Evolutionary conservation across 2,797 vertebrate genomes (phyloP), one percentile per base, ranked within the genome.

Genomic region (Gila robusta): DNA sequence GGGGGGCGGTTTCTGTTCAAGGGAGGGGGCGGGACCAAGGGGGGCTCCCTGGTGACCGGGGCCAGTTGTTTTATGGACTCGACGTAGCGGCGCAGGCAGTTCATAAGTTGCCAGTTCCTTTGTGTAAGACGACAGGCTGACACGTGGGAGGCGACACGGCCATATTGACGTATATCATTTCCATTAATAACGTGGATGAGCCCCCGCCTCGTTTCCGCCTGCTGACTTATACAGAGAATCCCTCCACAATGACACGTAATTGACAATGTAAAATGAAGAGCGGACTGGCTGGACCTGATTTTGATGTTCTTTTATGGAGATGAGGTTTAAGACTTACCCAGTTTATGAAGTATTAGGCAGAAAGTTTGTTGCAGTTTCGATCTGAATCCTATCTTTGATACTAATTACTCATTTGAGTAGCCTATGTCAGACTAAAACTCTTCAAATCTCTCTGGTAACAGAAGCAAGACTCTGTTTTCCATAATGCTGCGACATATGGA

Each of bases 21-120:
- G 95, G 96, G 91, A 94, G 94, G 93, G 91, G 81, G 59, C 37
- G 71, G 93, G 93, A 91, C 91, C 93, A 94, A 96, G 96, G 95
- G 96, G 95, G 87, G 91, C 93, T 95, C 97, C 96, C 95, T 97
- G 96, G 97, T 94, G 96, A 95, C 94, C 94, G 92, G 93, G 96
- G 95, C 88, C 96, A 95, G 96, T 98, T 97, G 96, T 97, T 99
- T 99, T 97, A 98, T 99, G 96, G 97, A 99, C 98, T 99, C 96
- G 92, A 90, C 91, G 93, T 96, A 95, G 95, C 95, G 97, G 96
- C 95, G 94, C 93, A 91, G 96, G 96, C 96, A 98, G 98, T 99
- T 97, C 97, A 97, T 99, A 97, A 98, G 96, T 97, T 96, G 96
- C 94, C 94, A 87, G 86, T 91, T 93, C 96, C 93, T 97, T 99